phyloP scores from a whole-genome alignment of 2,113 vertebrate genomes.

The Gobio gobio region DNA sequence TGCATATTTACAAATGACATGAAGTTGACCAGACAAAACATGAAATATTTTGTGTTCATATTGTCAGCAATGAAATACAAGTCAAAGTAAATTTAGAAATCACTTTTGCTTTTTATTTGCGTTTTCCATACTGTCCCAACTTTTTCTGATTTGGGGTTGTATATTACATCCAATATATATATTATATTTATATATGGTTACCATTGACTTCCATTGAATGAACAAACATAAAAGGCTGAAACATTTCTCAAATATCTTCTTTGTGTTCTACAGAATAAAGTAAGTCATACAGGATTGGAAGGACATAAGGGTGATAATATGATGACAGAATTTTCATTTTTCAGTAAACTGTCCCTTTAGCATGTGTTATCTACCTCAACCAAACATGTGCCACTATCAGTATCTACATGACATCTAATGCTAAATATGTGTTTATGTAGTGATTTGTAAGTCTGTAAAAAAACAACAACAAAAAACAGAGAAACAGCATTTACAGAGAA shows the following conservation, averaged over 20 bases:
- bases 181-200: too few species aligned
- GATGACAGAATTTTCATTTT: not conserved
- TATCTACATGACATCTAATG: not conserved
- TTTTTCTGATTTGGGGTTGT: too few species aligned
- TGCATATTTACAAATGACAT: too few species aligned
- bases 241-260: not conserved
- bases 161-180: too few species aligned
- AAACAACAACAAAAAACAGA: too few species aligned
- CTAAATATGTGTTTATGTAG: not conserved
- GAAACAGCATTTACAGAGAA: too few species aligned
- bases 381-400: not conserved
- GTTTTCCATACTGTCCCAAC: too few species aligned
- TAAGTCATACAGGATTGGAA: not conserved
- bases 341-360: not conserved
- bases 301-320: not conserved
- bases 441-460: not conserved
- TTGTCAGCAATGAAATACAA: too few species aligned
- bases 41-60: too few species aligned
- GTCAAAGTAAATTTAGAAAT: too few species aligned
- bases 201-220: not conserved
- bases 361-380: not conserved
- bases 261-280: not conserved
- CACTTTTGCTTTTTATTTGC: too few species aligned
- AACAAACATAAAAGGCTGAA: not conserved
- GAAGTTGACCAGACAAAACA: too few species aligned